Conservation (phyloP, 2,113 vertebrate species). For the Ceyx margarethae region DNA sequence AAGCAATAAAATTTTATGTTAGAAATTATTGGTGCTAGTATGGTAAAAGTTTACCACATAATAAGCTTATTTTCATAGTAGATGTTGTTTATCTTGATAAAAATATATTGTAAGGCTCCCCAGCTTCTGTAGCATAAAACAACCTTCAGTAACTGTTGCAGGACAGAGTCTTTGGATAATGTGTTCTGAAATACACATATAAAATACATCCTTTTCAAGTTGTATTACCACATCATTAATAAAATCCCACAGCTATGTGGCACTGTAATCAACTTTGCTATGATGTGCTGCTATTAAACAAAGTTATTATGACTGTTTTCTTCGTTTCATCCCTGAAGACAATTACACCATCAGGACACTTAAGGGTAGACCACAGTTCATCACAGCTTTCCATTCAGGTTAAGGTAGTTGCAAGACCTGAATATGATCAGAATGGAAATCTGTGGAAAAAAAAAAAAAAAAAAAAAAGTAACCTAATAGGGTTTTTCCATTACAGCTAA, state of each 20-base stretch:
- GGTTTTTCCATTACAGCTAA: not conserved
- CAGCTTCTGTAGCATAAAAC: not conserved
- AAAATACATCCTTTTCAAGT: not conserved
- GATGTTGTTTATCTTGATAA: not conserved
- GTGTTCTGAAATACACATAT: not conserved
- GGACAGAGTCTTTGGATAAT: not conserved
- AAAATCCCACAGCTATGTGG: not conserved
- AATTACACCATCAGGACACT: not conserved
- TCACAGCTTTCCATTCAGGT: not conserved
- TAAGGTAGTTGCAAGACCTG: not conserved
- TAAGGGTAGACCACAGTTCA: not conserved
- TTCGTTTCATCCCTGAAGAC: not conserved
- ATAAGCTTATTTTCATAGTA: not conserved
- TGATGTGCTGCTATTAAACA: not conserved
- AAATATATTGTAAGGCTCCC: not conserved
- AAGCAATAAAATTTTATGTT: conserved; percentile 1
- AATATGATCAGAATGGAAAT: not conserved
- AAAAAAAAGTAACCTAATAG: not conserved
- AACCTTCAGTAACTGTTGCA: not conserved
- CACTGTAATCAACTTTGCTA: not conserved
- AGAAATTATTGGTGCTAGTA: not conserved
- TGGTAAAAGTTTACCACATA: not conserved
- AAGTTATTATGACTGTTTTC: not conserved
- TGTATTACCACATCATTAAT: not conserved
- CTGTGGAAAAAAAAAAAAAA: rapidly evolving